These are phyloP conservation scores for Vimba vimba DNA, from an alignment of 2,113 vertebrate species.

Conservation along the genomic window DNA sequence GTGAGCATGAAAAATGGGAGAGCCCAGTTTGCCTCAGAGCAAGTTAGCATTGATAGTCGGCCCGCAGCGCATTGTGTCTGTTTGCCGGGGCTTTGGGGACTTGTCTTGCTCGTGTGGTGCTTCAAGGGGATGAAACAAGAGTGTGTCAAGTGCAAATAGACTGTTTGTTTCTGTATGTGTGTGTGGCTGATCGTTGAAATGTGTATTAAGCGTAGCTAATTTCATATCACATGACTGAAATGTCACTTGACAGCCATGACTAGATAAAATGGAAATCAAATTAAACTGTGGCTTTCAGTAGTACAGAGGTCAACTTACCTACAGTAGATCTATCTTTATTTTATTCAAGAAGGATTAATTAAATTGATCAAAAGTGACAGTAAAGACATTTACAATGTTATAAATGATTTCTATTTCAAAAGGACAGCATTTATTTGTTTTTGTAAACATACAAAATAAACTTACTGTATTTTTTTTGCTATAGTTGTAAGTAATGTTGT, in stretches of 20 bases:
- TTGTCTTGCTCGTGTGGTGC: slow-evolving; percentile 2
- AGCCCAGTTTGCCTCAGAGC: slow-evolving; percentile 32
- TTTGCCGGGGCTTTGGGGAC: neutral
- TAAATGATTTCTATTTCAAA: too few relatives aligned
- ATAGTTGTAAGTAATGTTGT: too few relatives aligned
- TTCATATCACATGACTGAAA: slow-evolving; percentile 4
- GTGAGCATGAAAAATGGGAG: slow-evolving; percentile 43
- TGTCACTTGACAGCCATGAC: neutral
- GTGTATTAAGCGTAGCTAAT: neutral
- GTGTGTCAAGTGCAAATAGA: slow-evolving; percentile 11
- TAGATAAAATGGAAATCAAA: neutral
- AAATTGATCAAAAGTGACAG: neutral
- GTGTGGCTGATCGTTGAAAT: neutral
- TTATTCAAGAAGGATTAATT: neutral
- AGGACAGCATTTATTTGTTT: too few relatives aligned
- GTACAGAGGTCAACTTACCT: neutral
- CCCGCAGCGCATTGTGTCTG: neutral
- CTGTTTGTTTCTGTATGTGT: neutral
- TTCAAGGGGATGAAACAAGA: neutral
- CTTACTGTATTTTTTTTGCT: too few relatives aligned
- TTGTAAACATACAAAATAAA: too few relatives aligned
- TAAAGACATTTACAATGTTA: neutral
- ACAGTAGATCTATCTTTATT: too few relatives aligned
- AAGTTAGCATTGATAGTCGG: slow-evolving; percentile 9
- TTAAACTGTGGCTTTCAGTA: neutral